Evolutionary conservation across 2,888 invertebrate species (phyloP), one percentile per base, ranked within the genome.

Genomic region (Epirrhoe alternata): DNA sequence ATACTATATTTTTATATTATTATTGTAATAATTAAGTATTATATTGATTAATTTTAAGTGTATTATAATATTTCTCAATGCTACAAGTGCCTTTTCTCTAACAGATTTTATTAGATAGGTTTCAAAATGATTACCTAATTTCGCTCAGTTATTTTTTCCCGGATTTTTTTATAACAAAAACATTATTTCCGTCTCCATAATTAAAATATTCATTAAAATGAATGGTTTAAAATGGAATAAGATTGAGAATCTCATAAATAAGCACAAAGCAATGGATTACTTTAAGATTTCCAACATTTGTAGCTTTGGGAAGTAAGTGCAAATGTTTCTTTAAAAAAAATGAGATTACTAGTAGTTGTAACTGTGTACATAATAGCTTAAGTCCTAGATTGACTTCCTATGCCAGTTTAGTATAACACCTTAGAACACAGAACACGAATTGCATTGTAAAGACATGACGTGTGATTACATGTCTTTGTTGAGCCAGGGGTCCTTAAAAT

Each of bases 1-100:
- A 91, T 90, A 90, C 83, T 90, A 91, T 90, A 90, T 91, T 92
- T 92, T 92, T 92, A 88, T 92, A 91, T 86, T 86, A 88, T 89
- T 86, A 81, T 83, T 75, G 74, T 75, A 84, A 85, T 83, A 80
- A 79, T 84, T 87, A 87, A 86, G 84, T 84, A 87, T 83, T 83
- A 79, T 78, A 82, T 83, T 83, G 76, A 79, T 85, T 84, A 82
- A 79, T 68, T 83, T 81, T 82, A 84, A 83, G 77, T 73, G 70
- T 70, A 71, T 70, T 75, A 80, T 79, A 74, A 81, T 85, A 85
- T 86, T 89, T 90, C 86, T 90, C 88, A 88, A 86, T 81, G 87
- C 84, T 85, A 76, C 85, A 85, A 84, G 79, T 86, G 84, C 77
- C 72, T 80, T 76, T 69, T 69, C 69, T 69, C 16, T 50, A 47